Conservation (phyloP, 2,888 invertebrate species). For the Torymus auratus region DNA sequence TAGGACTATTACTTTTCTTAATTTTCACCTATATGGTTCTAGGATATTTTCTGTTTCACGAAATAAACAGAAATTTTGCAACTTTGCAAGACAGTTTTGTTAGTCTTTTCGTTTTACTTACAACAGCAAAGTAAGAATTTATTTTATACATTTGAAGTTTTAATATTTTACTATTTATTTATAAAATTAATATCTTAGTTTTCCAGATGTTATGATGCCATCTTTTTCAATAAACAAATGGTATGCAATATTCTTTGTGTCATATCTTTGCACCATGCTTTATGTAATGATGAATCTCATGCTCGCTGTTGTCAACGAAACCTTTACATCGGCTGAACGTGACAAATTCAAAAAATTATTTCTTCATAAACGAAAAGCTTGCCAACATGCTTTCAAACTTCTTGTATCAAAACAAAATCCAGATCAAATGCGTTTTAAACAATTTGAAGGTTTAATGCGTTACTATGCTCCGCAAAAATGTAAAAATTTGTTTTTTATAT, state of each 20-base stretch:
- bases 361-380: slow-evolving; percentile 88
- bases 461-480: slow-evolving; percentile 83
- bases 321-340: slow-evolving; percentile 90
- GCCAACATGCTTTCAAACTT: slow-evolving; percentile 88
- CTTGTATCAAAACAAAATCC: slow-evolving; percentile 88
- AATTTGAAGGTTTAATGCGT: slow-evolving; percentile 89
- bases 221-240: slow-evolving; percentile 88
- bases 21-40: slow-evolving; percentile 89
- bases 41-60: slow-evolving; percentile 89
- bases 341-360: slow-evolving; percentile 90
- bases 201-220: slow-evolving; percentile 96
- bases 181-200: slow-evolving; percentile 78
- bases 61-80: slow-evolving; percentile 87
- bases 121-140: slow-evolving; percentile 90
- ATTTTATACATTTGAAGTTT: neutral
- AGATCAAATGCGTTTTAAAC: slow-evolving; percentile 82
- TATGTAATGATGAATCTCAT: slow-evolving; percentile 95
- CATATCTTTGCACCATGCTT: slow-evolving; percentile 89
- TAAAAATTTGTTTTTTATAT: slow-evolving; percentile 34
- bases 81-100: slow-evolving; percentile 90
- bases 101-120: slow-evolving; percentile 92
- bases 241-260: slow-evolving; percentile 91
- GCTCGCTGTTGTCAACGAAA: slow-evolving; percentile 93
- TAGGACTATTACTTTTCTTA: slow-evolving; percentile 89
- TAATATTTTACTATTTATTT: slow-evolving; percentile 11